Percentiles rank a stretch among this genome's conserved stretches.
These are phyloP conservation scores for Oncopodura yosiiana DNA, from an alignment of 1,140 invertebrate genomes.

Conservation along the genomic window DNA sequence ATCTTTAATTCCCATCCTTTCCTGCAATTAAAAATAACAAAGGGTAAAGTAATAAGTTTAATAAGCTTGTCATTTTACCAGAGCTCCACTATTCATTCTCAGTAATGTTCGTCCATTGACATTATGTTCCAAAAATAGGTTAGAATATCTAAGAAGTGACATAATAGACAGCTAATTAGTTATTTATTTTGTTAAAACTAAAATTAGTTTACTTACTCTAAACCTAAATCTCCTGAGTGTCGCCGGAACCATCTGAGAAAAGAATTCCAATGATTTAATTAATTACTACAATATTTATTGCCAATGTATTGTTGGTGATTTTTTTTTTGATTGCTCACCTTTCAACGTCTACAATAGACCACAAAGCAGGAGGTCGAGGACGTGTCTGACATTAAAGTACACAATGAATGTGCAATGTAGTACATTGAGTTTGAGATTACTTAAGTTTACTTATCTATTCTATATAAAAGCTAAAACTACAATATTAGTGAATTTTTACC, in stretches of 20 bases:
- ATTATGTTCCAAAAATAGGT: conserved; percentile 7
- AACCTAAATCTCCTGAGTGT: conserved; percentile 30
- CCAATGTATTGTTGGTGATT: too few relatives aligned
- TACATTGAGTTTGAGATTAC: neutral
- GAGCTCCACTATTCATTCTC: conserved; percentile 25
- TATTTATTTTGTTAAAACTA: conserved; percentile 27
- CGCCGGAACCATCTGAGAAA: conserved; percentile 29
- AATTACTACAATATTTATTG: too few relatives aligned
- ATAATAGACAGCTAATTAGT: neutral
- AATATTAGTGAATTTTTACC: conserved; percentile 7
- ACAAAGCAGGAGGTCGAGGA: conserved; percentile 26
- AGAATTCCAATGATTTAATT: too few relatives aligned
- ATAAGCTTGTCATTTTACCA: too few relatives aligned
- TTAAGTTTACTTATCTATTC: neutral
- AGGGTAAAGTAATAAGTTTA: too few relatives aligned
- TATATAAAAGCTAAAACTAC: neutral
- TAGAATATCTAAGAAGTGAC: neutral
- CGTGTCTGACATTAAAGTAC: conserved; percentile 2
- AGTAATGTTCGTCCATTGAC: conserved; percentile 29
- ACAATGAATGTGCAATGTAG: neutral
- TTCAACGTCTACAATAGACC: conserved; percentile 27
- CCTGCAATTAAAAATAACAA: too few relatives aligned
- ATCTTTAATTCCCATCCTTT: conserved; percentile 32
- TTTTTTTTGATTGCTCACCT: too few relatives aligned
- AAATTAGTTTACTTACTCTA: conserved; percentile 29